Conservation (phyloP, 2,797 vertebrate species). For the Eutrigla gurnardus region DNA sequence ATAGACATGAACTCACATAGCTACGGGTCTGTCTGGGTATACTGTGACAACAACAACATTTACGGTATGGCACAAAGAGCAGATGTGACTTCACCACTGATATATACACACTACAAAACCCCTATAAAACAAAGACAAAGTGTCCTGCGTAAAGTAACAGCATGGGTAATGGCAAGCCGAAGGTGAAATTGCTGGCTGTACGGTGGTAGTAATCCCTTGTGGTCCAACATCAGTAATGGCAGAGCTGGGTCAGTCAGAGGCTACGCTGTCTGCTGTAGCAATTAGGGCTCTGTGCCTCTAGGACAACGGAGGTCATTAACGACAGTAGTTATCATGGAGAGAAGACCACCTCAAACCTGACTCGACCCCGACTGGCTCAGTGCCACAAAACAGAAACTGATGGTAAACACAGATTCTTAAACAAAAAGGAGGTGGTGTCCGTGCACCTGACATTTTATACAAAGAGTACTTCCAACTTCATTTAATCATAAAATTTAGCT, state of each 20-base stretch:
- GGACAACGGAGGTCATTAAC: slow-evolving; percentile 80
- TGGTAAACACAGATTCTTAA: slow-evolving; percentile 48
- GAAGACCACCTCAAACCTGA: slow-evolving; percentile 54
- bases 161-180: slow-evolving; percentile 3
- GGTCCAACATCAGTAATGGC: slow-evolving; percentile 64
- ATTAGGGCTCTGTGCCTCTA: slow-evolving; percentile 73
- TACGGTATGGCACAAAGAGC: slow-evolving; percentile 17
- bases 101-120: background rate
- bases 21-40: slow-evolving; percentile 42
- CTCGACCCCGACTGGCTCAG: slow-evolving; percentile 45
- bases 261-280: slow-evolving; percentile 77
- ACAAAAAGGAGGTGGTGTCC: background rate
- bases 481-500: slow-evolving; percentile 27
- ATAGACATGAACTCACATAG: slow-evolving; percentile 53
- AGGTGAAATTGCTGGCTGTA: slow-evolving; percentile 35
- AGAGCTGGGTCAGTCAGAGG: slow-evolving; percentile 77
- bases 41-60: slow-evolving; percentile 41
- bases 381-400: slow-evolving; percentile 40
- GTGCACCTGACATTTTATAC: background rate
- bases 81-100: background rate
- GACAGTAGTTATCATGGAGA: slow-evolving; percentile 74
- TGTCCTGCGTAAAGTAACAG: slow-evolving; percentile 18
- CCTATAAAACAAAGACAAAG: slow-evolving; percentile 17
- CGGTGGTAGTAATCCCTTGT: slow-evolving; percentile 45
- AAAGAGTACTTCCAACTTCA: slow-evolving; percentile 4